Evolutionary conservation across 2,797 vertebrate genomes (phyloP).

Genomic region (Aplochiton taeniatus): DNA sequence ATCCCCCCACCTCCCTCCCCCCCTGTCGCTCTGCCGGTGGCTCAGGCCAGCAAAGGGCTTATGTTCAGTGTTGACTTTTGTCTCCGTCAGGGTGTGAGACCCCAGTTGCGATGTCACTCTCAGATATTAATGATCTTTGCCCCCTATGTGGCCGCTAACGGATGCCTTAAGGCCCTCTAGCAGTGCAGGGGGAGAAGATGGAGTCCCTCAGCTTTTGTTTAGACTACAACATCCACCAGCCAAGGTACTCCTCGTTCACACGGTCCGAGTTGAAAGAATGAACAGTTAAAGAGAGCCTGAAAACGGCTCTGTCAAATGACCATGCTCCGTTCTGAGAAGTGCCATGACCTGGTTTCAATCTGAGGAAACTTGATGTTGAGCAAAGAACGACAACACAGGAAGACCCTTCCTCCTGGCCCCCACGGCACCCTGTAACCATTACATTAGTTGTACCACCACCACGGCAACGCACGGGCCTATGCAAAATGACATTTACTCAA

Average conservation of each 20-base stretch:
- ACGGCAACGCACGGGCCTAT: slow-evolving; percentile 31
- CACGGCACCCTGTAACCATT: slow-evolving; percentile 37
- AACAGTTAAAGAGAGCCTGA: slow-evolving; percentile 36
- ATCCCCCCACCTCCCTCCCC: neutral
- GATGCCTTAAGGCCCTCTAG: slow-evolving; percentile 10
- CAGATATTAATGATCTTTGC: slow-evolving; percentile 61
- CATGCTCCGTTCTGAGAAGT: slow-evolving; percentile 34
- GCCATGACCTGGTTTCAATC: slow-evolving; percentile 43
- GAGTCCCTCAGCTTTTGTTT: slow-evolving; percentile 36
- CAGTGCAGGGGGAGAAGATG: neutral
- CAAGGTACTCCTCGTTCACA: slow-evolving; percentile 30
- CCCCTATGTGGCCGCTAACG: slow-evolving; percentile 33
- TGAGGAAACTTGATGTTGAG: slow-evolving; percentile 32
- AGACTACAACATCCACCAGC: slow-evolving; percentile 28
- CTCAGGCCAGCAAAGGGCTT: slow-evolving; percentile 36
- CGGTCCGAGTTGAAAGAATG: slow-evolving; percentile 26
- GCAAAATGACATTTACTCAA: slow-evolving; percentile 42
- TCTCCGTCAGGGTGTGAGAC: slow-evolving; percentile 21
- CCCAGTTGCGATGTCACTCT: slow-evolving; percentile 43
- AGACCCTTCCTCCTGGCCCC: slow-evolving; percentile 25
- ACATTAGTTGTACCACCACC: slow-evolving; percentile 37
- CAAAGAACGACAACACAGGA: slow-evolving; percentile 42
- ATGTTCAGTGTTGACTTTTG: slow-evolving; percentile 44
- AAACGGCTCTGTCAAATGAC: slow-evolving; percentile 43
- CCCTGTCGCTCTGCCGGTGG: neutral